Evolutionary conservation across 2,888 invertebrate genomes (phyloP).

Genomic region (Adela reaumurella): DNA sequence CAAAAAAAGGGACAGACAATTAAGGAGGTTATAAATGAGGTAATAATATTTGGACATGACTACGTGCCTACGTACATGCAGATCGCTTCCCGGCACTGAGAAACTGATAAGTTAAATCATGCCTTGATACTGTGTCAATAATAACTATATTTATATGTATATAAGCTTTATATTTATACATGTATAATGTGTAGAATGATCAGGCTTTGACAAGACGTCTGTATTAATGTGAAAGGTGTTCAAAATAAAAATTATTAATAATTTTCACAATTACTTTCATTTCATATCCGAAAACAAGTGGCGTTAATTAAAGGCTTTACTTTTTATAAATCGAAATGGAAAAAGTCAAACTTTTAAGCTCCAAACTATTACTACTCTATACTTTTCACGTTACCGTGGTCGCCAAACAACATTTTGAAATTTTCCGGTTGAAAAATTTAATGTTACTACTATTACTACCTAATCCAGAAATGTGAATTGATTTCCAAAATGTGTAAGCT

Average conservation of each 20-base stretch:
- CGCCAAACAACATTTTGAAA: too few species aligned
- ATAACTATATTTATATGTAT: slow-evolving; percentile 19
- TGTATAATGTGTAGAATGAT: slow-evolving; percentile 5
- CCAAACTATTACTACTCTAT: too few species aligned
- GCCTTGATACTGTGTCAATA: slow-evolving; percentile 32
- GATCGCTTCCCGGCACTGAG: neutral
- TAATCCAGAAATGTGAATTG: too few species aligned
- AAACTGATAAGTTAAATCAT: neutral
- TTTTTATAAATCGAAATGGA: too few species aligned
- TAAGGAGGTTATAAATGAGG: too few species aligned
- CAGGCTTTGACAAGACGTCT: slow-evolving; percentile 1
- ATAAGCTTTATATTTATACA: slow-evolving; percentile 23
- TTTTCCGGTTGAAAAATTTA: too few species aligned
- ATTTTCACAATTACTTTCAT: neutral
- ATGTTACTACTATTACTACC: too few species aligned
- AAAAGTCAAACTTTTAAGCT: too few species aligned
- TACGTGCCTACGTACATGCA: neutral
- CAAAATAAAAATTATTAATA: neutral
- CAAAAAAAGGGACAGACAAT: too few species aligned
- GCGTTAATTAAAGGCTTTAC: too few species aligned
- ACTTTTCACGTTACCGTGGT: too few species aligned
- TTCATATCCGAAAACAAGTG: neutral
- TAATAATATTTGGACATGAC: neutral
- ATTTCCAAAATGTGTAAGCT: too few species aligned
- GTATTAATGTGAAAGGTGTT: slow-evolving; percentile 1